Evolutionary conservation across 2,113 vertebrate species (phyloP).

Genomic region (Prunella fulvescens): DNA sequence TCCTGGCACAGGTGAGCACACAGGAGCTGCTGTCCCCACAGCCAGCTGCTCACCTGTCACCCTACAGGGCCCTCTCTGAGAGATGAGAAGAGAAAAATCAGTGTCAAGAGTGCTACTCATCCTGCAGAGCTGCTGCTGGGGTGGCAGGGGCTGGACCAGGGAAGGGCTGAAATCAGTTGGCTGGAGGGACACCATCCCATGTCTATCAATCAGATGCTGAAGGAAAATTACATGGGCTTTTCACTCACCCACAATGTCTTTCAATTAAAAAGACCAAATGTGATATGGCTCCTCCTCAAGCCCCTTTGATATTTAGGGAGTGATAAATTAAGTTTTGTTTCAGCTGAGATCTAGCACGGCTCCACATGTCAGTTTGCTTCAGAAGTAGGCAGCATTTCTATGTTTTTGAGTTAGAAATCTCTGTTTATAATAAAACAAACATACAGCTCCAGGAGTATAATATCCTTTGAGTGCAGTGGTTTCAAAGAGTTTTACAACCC

Average conservation of each 20-base stretch:
- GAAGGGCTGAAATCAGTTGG: background rate
- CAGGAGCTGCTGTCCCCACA: accelerated
- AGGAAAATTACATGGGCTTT: background rate
- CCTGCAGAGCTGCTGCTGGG: background rate
- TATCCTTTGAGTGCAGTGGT: slow-evolving; percentile 52
- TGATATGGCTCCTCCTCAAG: background rate
- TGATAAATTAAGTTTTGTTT: background rate
- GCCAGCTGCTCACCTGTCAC: accelerated
- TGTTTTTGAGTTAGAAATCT: slow-evolving; percentile 26
- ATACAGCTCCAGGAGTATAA: slow-evolving; percentile 32
- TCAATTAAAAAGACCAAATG: background rate
- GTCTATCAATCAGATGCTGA: background rate
- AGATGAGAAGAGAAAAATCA: background rate
- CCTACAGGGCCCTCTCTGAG: background rate
- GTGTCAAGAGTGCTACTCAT: background rate
- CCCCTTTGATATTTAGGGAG: background rate
- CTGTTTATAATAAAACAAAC: slow-evolving; percentile 60
- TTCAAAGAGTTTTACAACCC: slow-evolving; percentile 71
- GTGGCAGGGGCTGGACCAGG: background rate
- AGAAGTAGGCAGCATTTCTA: slow-evolving; percentile 25
- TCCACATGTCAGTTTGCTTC: background rate
- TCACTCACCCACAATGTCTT: background rate
- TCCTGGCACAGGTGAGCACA: accelerated
- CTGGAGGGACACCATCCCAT: background rate
- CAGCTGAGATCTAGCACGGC: background rate